These are phyloP conservation scores for Trachelus tabidus DNA, from an alignment of 2,888 invertebrate species.

Conservation along the genomic window DNA sequence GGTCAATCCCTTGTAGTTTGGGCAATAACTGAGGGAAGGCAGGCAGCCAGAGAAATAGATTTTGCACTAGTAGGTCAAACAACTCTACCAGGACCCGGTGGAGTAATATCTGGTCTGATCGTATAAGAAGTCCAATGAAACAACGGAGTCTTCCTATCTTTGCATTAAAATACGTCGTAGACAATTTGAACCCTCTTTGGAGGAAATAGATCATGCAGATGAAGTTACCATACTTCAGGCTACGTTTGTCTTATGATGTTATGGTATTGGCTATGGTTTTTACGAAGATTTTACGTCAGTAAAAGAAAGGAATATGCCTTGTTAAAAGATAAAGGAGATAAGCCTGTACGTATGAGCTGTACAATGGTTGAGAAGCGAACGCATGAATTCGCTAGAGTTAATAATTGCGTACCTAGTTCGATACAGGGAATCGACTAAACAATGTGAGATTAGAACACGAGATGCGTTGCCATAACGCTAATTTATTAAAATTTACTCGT, in stretches of 20 bases:
- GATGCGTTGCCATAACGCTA: not conserved
- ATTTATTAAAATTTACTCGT: not conserved
- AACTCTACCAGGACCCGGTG: slow-evolving; percentile 91
- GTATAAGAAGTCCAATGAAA: slow-evolving; percentile 34
- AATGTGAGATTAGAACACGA: not conserved
- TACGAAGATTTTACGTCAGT: slow-evolving; percentile 15
- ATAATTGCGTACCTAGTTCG: not conserved
- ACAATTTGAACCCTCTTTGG: not conserved
- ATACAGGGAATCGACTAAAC: not conserved
- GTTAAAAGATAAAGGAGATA: not conserved
- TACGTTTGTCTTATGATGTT: not conserved
- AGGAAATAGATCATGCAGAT: not conserved
- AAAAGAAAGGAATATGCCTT: slow-evolving; percentile 3
- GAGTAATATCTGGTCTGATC: slow-evolving; percentile 72
- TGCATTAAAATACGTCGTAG: not conserved
- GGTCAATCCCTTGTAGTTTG: slow-evolving; percentile 99
- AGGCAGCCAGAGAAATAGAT: slow-evolving; percentile 95
- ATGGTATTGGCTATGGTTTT: slow-evolving; percentile 8
- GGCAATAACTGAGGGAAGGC: slow-evolving; percentile 98
- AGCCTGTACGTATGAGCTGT: not conserved
- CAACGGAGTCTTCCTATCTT: slow-evolving; percentile 7
- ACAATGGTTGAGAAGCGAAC: not conserved
- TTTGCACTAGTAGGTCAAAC: slow-evolving; percentile 83
- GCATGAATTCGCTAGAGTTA: not conserved
- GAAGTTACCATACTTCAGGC: not conserved